Percentiles rank a stretch among this genome's conserved stretches.
These are phyloP conservation scores for Enteromius anoplus DNA, from an alignment of 2,797 vertebrate species.

Conservation along the genomic window DNA sequence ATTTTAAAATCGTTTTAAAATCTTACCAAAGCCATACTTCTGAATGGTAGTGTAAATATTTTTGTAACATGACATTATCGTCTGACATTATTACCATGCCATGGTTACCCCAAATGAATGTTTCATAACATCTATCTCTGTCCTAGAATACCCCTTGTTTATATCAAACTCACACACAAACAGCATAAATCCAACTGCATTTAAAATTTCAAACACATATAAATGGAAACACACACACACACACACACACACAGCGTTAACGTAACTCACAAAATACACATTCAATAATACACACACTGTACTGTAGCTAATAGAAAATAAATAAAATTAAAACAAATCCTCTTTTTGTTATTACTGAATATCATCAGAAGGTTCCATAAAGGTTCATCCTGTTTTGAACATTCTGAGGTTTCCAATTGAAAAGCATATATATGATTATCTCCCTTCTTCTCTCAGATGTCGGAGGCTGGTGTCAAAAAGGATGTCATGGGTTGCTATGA, in stretches of 20 bases:
- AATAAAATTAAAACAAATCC: constrained; percentile 5
- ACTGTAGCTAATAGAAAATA: neutral
- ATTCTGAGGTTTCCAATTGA: constrained; percentile 14
- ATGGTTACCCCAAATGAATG: neutral
- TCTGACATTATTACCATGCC: neutral
- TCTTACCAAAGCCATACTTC: neutral
- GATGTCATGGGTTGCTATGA: constrained; percentile 56
- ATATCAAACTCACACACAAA: neutral
- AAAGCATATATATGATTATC: constrained; percentile 44
- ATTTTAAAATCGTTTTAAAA: neutral
- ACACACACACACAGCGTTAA: neutral
- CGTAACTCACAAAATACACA: constrained; percentile 10
- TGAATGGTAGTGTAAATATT: neutral
- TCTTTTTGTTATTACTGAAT: constrained; percentile 9
- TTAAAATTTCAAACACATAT: neutral
- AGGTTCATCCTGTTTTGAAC: constrained; percentile 30
- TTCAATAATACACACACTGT: constrained; percentile 3
- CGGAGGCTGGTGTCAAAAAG: constrained; percentile 54
- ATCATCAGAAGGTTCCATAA: neutral
- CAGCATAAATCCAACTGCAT: neutral
- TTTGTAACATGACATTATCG: neutral
- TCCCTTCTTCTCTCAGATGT: constrained; percentile 49
- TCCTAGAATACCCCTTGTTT: constrained; percentile 2
- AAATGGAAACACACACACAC: neutral
- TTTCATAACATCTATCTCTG: neutral